Percentiles rank a stretch among this genome's conserved stretches.
These are phyloP conservation scores for Lagocephalus sceleratus DNA, from an alignment of 2,797 vertebrate genomes.

Conservation along the genomic window DNA sequence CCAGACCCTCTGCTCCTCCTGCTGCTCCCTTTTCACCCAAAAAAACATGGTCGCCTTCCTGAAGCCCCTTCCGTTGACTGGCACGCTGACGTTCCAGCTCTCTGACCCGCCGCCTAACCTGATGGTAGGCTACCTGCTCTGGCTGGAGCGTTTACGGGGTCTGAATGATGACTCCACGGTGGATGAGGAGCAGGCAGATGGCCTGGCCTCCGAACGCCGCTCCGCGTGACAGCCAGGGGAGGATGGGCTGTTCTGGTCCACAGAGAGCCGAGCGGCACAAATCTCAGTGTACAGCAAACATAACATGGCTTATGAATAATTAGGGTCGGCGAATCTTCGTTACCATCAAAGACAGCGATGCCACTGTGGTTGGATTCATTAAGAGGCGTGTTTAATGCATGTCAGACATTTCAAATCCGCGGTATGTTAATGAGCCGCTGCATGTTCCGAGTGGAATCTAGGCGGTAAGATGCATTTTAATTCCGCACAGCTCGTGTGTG, in stretches of 20 bases:
- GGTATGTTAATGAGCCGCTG: conserved; percentile 45
- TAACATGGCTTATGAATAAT: conserved; percentile 63
- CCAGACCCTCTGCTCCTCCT: conserved; percentile 56
- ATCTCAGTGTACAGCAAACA: conserved; percentile 31
- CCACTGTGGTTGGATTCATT: conserved; percentile 62
- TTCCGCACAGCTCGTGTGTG: conserved; percentile 10
- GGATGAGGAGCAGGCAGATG: conserved; percentile 38
- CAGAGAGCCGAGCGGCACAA: conserved; percentile 16
- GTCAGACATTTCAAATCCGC: conserved; percentile 51
- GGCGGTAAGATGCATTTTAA: conserved; percentile 3
- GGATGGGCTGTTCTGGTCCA: conserved; percentile 23
- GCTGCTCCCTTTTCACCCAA: conserved; percentile 52
- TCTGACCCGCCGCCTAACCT: conserved; percentile 6
- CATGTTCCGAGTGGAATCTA: conserved; percentile 23
- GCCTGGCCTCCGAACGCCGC: conserved; percentile 34
- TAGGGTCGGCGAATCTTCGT: conserved; percentile 60
- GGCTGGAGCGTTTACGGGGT: conserved; percentile 32
- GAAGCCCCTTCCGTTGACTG: conserved; percentile 31
- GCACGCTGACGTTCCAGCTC: conserved; percentile 9
- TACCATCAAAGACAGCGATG: conserved; percentile 67
- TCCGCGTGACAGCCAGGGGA: conserved; percentile 17
- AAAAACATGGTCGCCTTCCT: conserved; percentile 46
- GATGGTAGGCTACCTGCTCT: conserved; percentile 41
- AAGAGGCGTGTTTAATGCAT: conserved; percentile 73
- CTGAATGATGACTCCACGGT: conserved; percentile 33